Percentiles rank a stretch among this genome's conserved stretches.
Conservation (phyloP, 2,113 vertebrate genomes). For the Edolisoma coerulescens region DNA sequence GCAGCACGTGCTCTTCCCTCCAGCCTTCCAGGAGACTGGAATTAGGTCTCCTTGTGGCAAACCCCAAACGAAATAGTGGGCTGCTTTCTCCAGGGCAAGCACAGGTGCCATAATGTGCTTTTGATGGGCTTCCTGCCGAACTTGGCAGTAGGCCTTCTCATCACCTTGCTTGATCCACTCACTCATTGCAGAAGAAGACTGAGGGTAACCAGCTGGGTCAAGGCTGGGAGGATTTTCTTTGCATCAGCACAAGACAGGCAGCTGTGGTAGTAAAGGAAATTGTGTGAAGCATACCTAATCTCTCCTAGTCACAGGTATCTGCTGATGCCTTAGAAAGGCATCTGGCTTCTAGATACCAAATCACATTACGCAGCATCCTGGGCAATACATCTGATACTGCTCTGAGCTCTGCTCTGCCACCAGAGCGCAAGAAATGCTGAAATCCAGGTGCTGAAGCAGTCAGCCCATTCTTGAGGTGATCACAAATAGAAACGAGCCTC, state of each 20-base stretch:
- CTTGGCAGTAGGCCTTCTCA: neutral
- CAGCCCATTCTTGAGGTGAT: neutral
- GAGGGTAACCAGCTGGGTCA: neutral
- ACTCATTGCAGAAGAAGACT: neutral
- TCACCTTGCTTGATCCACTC: neutral
- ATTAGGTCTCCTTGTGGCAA: neutral
- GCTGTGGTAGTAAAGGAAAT: neutral
- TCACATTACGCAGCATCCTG: neutral
- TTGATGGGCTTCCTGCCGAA: neutral
- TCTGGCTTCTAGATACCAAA: neutral
- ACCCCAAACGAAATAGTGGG: neutral
- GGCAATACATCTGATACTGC: neutral
- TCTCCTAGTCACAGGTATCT: neutral
- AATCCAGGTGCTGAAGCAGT: neutral
- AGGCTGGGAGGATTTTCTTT: neutral
- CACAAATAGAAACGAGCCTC: neutral
- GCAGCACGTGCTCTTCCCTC: fast-evolving
- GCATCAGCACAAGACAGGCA: neutral
- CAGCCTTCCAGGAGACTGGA: neutral
- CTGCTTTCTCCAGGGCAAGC: neutral
- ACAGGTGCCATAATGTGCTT: neutral
- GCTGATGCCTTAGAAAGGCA: neutral
- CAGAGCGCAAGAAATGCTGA: neutral
- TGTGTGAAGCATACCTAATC: neutral
- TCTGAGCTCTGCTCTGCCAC: neutral